Conservation (phyloP, 30 jellyfish, hydroid and myxozoan genomes). For the Pseudorhiza aurosa region DNA sequence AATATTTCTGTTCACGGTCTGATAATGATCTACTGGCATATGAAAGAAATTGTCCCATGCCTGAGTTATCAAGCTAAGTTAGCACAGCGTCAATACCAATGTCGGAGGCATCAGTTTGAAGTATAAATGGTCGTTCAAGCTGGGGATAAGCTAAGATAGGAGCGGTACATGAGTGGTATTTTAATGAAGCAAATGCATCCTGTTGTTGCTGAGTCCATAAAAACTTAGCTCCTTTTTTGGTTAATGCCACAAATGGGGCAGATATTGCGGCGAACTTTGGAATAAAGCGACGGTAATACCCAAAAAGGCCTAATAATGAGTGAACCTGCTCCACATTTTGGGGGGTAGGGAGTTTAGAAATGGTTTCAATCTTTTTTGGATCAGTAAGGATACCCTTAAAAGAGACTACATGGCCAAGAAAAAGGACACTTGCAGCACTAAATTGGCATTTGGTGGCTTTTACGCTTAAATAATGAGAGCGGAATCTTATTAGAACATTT, state of each 20-base stretch:
- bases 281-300: slow-evolving; percentile 45
- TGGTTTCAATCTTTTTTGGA: slow-evolving; percentile 34
- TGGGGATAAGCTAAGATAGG: slow-evolving; percentile 49
- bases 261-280: slow-evolving; percentile 46
- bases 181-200: slow-evolving; percentile 22
- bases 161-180: slow-evolving; percentile 10
- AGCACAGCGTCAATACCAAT: slow-evolving; percentile 37
- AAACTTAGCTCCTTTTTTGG: slow-evolving; percentile 11
- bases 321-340: slow-evolving; percentile 33
- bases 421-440: slow-evolving; percentile 24
- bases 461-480: slow-evolving; percentile 20
- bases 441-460: slow-evolving; percentile 38
- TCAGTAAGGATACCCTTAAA: slow-evolving; percentile 37
- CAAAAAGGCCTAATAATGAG: slow-evolving; percentile 29
- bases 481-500: slow-evolving; percentile 22
- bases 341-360: slow-evolving; percentile 3
- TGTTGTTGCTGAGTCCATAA: slow-evolving; percentile 5
- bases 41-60: slow-evolving; percentile 29
- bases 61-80: slow-evolving; percentile 3
- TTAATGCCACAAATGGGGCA: slow-evolving; percentile 45
- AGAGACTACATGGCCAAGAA: slow-evolving; percentile 38
- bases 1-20: slow-evolving; percentile 20
- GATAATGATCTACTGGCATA: slow-evolving; percentile 52
- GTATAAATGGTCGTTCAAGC: slow-evolving; percentile 23
- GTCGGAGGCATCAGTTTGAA: slow-evolving; percentile 61